These are phyloP conservation scores for Pan troglodytes DNA, from an alignment of 2,113 vertebrate genomes.

Conservation along the genomic window DNA sequence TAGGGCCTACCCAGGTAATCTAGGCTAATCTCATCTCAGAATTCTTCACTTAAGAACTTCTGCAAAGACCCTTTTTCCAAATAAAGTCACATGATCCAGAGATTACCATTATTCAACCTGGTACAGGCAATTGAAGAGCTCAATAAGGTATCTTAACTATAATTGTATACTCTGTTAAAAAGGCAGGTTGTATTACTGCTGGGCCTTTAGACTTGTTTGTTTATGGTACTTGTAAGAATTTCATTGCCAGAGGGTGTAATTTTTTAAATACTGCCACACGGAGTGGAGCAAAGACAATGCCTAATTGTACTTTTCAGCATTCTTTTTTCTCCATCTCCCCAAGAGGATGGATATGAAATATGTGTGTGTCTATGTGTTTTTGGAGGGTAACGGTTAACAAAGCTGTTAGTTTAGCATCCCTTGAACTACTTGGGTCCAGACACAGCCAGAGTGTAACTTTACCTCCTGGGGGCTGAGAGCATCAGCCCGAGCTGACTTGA, in stretches of 20 bases:
- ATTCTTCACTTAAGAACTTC: not conserved
- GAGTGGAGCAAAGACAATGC: not conserved
- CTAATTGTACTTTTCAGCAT: not conserved
- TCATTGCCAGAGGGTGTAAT: conserved; percentile 32
- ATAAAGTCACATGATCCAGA: not conserved
- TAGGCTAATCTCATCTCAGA: not conserved
- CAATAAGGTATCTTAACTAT: not conserved
- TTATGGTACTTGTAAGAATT: conserved; percentile 32
- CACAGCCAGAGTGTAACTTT: too few species aligned
- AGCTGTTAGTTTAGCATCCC: not conserved
- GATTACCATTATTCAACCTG: not conserved
- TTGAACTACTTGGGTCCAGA: not conserved
- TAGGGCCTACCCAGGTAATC: not conserved
- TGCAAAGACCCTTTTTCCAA: not conserved
- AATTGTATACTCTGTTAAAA: not conserved
- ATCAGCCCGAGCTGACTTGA: fast-evolving
- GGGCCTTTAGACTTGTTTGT: conserved; percentile 7
- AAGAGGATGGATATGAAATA: not conserved
- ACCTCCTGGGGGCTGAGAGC: not conserved
- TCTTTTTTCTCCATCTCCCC: not conserved
- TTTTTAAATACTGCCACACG: not conserved
- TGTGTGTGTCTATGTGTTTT: not conserved
- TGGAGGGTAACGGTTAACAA: not conserved
- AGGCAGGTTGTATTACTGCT: not conserved
- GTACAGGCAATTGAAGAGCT: conserved; percentile 8